Conservation (phyloP, 2,888 invertebrate species). For the Melieria picta region DNA sequence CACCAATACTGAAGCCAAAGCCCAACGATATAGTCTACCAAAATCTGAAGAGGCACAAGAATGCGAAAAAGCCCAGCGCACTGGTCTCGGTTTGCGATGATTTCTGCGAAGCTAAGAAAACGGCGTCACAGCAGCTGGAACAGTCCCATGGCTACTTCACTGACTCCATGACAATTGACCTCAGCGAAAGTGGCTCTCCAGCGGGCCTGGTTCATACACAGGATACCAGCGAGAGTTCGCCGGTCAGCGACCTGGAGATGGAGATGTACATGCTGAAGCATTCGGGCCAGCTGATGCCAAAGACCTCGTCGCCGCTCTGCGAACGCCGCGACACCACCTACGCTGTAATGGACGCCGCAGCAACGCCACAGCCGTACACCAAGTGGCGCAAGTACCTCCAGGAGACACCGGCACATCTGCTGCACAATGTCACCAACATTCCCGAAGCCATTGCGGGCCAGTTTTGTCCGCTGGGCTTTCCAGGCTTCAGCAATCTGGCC, state of each 20-base stretch:
- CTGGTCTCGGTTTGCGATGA: slow-evolving; percentile 55
- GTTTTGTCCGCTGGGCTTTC: slow-evolving; percentile 56
- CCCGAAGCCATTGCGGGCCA: slow-evolving; percentile 62
- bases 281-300: slow-evolving; percentile 55
- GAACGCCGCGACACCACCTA: slow-evolving; percentile 45
- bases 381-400: slow-evolving; percentile 57
- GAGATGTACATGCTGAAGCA: slow-evolving; percentile 62
- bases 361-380: slow-evolving; percentile 49
- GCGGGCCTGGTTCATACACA: slow-evolving; percentile 33
- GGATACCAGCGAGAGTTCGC: slow-evolving; percentile 17
- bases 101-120: slow-evolving; percentile 49
- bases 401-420: slow-evolving; percentile 54
- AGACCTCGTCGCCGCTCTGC: slow-evolving; percentile 59
- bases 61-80: too few relatives aligned
- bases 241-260: slow-evolving; percentile 56
- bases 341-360: background rate
- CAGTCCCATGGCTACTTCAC: slow-evolving; percentile 48
- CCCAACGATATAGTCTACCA: slow-evolving; percentile 15
- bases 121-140: slow-evolving; percentile 24
- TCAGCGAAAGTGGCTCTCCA: slow-evolving; percentile 19
- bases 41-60: too few relatives aligned
- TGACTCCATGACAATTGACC: slow-evolving; percentile 37
- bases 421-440: slow-evolving; percentile 54
- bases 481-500: slow-evolving; percentile 53
- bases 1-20: slow-evolving; percentile 11